These are phyloP conservation scores for Philereme transversata DNA, from an alignment of 2,888 invertebrate species.

Conservation along the genomic window DNA sequence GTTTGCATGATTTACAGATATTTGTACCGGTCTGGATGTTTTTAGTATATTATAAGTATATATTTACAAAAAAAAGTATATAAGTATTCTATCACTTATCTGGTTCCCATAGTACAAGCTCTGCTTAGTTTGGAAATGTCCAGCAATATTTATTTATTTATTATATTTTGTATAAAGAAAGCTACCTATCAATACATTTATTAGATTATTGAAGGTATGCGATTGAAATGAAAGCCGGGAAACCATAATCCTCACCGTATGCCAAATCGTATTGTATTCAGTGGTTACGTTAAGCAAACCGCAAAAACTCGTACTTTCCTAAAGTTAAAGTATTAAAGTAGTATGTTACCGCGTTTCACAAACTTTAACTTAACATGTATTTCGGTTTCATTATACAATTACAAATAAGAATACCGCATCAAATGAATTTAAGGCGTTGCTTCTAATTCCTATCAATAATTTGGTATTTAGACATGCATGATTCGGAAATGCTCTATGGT, in stretches of 20 bases:
- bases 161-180: neutral
- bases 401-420: conserved; percentile 26
- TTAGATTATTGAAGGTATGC: conserved; percentile 14
- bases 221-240: conserved; percentile 18
- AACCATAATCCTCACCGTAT: conserved; percentile 19
- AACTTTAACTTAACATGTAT: conserved; percentile 10
- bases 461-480: conserved; percentile 58
- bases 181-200: conserved; percentile 9
- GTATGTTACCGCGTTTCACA: conserved; percentile 9
- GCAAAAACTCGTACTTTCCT: conserved; percentile 20
- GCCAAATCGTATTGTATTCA: conserved; percentile 17
- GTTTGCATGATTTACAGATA: too few relatives aligned
- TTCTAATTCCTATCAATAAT: conserved; percentile 44
- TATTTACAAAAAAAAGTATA: neutral
- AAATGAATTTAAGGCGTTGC: conserved; percentile 29
- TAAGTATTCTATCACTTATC: too few relatives aligned
- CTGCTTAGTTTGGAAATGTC: too few relatives aligned
- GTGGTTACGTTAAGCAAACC: conserved; percentile 19
- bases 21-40: too few relatives aligned
- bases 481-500: conserved; percentile 46
- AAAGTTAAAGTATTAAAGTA: neutral
- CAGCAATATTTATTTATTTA: too few relatives aligned
- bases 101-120: too few relatives aligned
- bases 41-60: too few relatives aligned
- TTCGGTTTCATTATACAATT: conserved; percentile 23